A percentile compares a stretch with the other conserved stretches of the same genome.
phyloP scores from a whole-genome alignment of 2,888 invertebrate species.

The Pachydiplax longipennis region DNA sequence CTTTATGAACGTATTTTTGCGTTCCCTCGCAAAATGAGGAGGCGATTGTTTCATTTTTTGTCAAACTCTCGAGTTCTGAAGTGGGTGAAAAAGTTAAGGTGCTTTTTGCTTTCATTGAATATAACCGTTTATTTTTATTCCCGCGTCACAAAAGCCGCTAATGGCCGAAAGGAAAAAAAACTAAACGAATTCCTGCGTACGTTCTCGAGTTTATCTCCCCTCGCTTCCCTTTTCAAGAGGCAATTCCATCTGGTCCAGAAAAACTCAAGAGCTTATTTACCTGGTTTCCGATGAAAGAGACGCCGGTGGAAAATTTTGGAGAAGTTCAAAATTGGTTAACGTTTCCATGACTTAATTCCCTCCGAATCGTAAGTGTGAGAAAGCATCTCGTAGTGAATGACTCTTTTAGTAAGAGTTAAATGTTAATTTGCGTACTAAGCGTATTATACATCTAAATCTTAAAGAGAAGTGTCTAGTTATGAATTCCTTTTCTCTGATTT shows the following conservation, averaged over 20 bases:
- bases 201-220: neutral
- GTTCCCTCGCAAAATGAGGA: neutral
- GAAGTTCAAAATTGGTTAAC: neutral
- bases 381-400: no score
- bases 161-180: neutral
- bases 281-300: neutral
- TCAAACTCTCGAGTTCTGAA: neutral
- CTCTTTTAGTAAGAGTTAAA: no score
- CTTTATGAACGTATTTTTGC: neutral
- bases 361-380: no score
- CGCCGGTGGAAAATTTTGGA: neutral
- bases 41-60: neutral
- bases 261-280: neutral
- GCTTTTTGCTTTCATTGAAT: neutral
- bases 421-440: no score
- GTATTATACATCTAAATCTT: no score
- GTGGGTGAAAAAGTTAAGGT: neutral
- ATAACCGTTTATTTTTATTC: neutral
- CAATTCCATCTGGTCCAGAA: neutral
- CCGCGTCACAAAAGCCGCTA: neutral
- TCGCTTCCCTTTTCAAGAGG: neutral
- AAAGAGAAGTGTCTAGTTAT: no score
- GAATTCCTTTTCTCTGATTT: no score
- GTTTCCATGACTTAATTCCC: no score
- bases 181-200: neutral